Percentiles rank a stretch among this genome's conserved stretches.
Conservation (phyloP, 2,888 invertebrate species). For the Andrena flavipes region DNA sequence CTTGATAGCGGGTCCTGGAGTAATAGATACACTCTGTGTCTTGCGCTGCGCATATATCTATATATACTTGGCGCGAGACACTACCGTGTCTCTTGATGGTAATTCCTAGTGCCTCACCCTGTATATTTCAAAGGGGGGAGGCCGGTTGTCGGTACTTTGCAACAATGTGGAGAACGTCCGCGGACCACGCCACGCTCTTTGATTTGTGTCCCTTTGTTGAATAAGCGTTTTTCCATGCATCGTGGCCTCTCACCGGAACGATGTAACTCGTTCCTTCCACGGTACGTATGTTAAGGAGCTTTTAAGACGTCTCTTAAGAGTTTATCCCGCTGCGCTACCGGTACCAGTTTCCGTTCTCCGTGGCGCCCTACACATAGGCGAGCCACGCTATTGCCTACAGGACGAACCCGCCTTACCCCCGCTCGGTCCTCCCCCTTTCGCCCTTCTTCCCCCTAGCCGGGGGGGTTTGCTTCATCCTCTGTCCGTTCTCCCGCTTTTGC, state of each 20-base stretch:
- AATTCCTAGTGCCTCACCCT: not conserved
- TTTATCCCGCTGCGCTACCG: slow-evolving; percentile 63
- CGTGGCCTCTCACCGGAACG: slow-evolving; percentile 62
- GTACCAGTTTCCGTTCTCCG: slow-evolving; percentile 67
- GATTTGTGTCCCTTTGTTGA: slow-evolving; percentile 65
- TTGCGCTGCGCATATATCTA: too few relatives aligned
- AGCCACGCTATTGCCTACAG: slow-evolving; percentile 48
- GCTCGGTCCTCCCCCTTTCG: slow-evolving; percentile 18
- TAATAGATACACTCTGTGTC: too few relatives aligned
- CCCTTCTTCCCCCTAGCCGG: slow-evolving; percentile 26
- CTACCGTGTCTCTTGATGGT: too few relatives aligned
- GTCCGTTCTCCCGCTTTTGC: slow-evolving; percentile 27
- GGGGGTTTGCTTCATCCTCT: slow-evolving; percentile 8
- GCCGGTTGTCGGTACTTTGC: slow-evolving; percentile 54
- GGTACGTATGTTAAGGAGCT: slow-evolving; percentile 62
- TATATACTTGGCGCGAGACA: too few relatives aligned
- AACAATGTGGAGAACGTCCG: slow-evolving; percentile 59
- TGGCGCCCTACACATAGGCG: slow-evolving; percentile 53
- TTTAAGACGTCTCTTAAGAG: slow-evolving; percentile 59
- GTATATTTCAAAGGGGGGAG: slow-evolving; percentile 9
- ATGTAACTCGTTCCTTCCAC: slow-evolving; percentile 55
- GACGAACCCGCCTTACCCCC: slow-evolving; percentile 50
- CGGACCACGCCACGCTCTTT: slow-evolving; percentile 40
- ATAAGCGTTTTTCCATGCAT: slow-evolving; percentile 61
- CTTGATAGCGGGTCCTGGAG: too few relatives aligned